phyloP scores from a whole-genome alignment of 2,888 invertebrate genomes.

The Dusona sp. region DNA sequence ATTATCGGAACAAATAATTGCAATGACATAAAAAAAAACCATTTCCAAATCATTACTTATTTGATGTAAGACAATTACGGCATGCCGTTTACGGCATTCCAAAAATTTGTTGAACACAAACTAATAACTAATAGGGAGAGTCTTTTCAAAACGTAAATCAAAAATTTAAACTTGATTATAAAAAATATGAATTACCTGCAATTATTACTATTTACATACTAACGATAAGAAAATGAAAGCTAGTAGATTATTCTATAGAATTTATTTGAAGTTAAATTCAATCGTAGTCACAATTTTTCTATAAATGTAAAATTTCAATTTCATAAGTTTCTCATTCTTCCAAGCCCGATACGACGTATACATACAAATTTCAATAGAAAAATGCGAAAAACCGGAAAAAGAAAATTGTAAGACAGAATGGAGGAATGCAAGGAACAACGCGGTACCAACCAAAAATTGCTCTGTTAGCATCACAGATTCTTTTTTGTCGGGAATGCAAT shows the following conservation, averaged over 20 bases:
- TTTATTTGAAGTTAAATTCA: background rate
- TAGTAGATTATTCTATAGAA: background rate
- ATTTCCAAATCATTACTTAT: background rate
- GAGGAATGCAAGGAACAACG: slow-evolving; percentile 11
- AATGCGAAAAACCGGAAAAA: background rate
- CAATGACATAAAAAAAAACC: background rate
- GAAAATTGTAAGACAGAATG: background rate
- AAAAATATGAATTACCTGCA: no score
- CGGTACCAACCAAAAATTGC: slow-evolving; percentile 13
- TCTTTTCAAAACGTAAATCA: no score
- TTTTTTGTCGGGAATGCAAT: slow-evolving; percentile 26
- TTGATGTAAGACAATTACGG: no score
- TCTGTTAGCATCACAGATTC: slow-evolving; percentile 7
- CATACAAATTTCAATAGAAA: background rate
- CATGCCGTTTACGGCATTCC: no score
- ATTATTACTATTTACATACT: background rate
- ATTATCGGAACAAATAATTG: no score
- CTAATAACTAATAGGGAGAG: no score
- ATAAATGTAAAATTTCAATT: background rate
- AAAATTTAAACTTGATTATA: no score
- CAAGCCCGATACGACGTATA: background rate
- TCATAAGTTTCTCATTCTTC: background rate
- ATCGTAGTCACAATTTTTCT: background rate
- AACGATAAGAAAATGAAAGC: background rate
- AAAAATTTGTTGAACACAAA: no score